Base-by-base conservation (phyloP, 2,888 invertebrate genomes). In the Ophion costatus region DNA sequence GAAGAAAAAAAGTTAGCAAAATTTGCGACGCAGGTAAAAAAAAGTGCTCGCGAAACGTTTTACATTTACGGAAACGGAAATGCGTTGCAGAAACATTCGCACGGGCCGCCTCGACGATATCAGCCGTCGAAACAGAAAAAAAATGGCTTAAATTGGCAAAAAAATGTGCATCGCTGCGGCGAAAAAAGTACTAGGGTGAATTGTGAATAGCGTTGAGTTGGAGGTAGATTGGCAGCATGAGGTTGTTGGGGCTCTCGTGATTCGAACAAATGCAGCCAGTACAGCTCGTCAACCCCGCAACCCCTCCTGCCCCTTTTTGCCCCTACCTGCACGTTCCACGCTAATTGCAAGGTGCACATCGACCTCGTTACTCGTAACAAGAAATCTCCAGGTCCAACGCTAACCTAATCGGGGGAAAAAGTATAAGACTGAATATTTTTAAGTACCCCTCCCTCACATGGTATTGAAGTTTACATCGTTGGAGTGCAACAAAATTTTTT, bases 331-430 rank as follows among this genome's bases (percentile, higher is more conserved):
- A 51, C 51, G 51, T 51, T 51, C 51, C 14, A 14, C 22, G 10
- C 22, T 69, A 20, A 51, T 45, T 20, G 22, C 45, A 51, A 69
- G 69, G 45, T 69, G 61, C 24, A 61, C 61, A 24, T 61, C 61
- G 22, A 61, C 61, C 61, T 61, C 61, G 61, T 61, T 61, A 61
- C 61, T 61, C 61, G 61, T 61, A 61, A 61, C 61, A 61, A 61
- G 22, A 20, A 24, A 24, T 61, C 22, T 0, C 22, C 7, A 22
- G 24, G 61, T 61, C 22, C 20, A 14, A 22, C 20, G 51, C 11
- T 51, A 51, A 14, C 51, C 51, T 51, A 51, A 51, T 51, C 51
- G 17, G 17, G 51, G 17, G 17, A 51, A 51, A 51, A 51, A 14
- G 17, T 51, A 17, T 14, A 51, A 17, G 51, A 51, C 17, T 51